A percentile compares a stretch with the other conserved stretches of the same genome.
phyloP scores from a whole-genome alignment of 1,140 invertebrate genomes.

The Apocrypta bakeri region DNA sequence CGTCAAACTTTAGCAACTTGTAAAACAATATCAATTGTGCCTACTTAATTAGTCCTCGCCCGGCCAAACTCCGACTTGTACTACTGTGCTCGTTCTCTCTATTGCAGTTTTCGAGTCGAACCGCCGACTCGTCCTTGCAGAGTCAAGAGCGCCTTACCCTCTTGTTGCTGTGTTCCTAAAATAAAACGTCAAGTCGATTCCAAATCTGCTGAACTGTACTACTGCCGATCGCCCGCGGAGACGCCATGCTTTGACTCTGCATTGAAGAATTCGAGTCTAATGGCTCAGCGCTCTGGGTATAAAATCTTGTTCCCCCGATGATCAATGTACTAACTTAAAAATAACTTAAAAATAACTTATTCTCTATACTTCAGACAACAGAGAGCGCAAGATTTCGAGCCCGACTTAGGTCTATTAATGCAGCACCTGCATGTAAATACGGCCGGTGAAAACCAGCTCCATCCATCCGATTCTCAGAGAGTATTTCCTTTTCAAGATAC shows the following conservation, averaged over 20 bases:
- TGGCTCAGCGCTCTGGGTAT: conserved; percentile 20
- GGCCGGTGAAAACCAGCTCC: conserved; percentile 39
- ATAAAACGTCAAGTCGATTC: not conserved
- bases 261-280: not conserved
- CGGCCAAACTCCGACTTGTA: not conserved
- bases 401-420: conserved; percentile 56
- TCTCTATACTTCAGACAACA: conserved; percentile 21
- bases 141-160: not conserved
- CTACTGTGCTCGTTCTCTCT: conserved; percentile 13
- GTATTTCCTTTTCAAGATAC: conserved; percentile 79
- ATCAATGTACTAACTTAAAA: too few relatives aligned
- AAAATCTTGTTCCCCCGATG: not conserved
- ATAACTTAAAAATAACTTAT: too few relatives aligned
- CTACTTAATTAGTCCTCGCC: not conserved
- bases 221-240: not conserved
- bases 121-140: conserved; percentile 29
- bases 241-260: conserved; percentile 16
- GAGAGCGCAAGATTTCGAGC: conserved; percentile 41
- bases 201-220: not conserved
- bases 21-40: too few relatives aligned
- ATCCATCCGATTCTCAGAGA: conserved; percentile 51
- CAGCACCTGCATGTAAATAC: conserved; percentile 60
- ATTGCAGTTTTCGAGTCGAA: conserved; percentile 48
- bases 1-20: too few relatives aligned
- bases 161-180: not conserved